phyloP scores from a whole-genome alignment of 2,888 invertebrate species.

The Eristalis arbustorum region DNA sequence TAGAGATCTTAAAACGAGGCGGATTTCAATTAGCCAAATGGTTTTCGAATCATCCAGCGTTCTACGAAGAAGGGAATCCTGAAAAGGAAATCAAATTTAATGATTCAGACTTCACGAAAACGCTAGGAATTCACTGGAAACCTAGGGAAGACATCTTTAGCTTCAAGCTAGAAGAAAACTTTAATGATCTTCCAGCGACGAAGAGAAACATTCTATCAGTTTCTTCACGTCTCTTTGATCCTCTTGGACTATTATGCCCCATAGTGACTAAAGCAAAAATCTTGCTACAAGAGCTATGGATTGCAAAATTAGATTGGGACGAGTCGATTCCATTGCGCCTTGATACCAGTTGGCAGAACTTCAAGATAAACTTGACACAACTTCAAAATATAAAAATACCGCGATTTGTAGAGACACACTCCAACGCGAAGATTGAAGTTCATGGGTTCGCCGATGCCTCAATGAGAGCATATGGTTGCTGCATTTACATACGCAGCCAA shows the following conservation, averaged over 20 bases:
- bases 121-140: constrained; percentile 21
- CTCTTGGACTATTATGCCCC: constrained; percentile 7
- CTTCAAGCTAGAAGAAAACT: too few relatives aligned
- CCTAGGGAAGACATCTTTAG: constrained; percentile 19
- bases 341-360: not conserved
- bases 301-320: too few relatives aligned
- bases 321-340: too few relatives aligned
- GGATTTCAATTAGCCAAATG: constrained; percentile 32
- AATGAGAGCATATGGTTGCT: constrained; percentile 11
- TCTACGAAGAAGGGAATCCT: not conserved
- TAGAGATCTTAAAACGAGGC: constrained; percentile 11
- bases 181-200: constrained; percentile 8
- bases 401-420: constrained; percentile 13
- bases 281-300: too few relatives aligned
- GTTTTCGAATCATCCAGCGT: constrained; percentile 27
- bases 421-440: not conserved
- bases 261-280: too few relatives aligned
- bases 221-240: constrained; percentile 28
- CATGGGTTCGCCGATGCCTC: constrained; percentile 8
- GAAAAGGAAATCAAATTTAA: constrained; percentile 34
- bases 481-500: constrained; percentile 1
- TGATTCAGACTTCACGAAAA: constrained; percentile 13
- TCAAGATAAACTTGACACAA: not conserved
- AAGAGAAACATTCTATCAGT: constrained; percentile 36
- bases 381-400: constrained; percentile 13